Conservation (phyloP, 2,888 invertebrate genomes). For the Drosophila melanosoma region DNA sequence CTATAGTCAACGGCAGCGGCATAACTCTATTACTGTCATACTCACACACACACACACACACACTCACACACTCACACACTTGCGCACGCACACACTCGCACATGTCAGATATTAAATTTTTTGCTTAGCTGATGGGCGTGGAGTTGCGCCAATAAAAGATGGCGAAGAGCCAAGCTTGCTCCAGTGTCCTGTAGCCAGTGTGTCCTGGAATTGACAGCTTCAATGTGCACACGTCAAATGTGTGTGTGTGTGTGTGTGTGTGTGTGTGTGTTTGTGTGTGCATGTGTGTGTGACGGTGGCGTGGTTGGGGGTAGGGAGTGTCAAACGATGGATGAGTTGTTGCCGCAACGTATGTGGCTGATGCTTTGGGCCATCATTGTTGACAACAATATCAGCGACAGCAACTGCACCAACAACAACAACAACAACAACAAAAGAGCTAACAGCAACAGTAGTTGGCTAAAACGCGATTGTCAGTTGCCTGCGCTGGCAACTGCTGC, state of each 20-base stretch:
- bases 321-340: slow-evolving; percentile 69
- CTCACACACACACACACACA: slow-evolving; percentile 18
- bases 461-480: slow-evolving; percentile 41
- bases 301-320: slow-evolving; percentile 22
- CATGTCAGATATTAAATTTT: slow-evolving; percentile 68
- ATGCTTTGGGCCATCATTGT: slow-evolving; percentile 76
- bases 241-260: slow-evolving; percentile 2
- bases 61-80: slow-evolving; percentile 6
- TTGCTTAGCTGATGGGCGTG: slow-evolving; percentile 28
- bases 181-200: slow-evolving; percentile 25
- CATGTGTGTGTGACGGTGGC: background rate
- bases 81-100: slow-evolving; percentile 11
- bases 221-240: slow-evolving; percentile 44
- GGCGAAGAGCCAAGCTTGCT: slow-evolving; percentile 41
- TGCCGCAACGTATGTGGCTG: slow-evolving; percentile 76
- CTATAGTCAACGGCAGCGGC: slow-evolving; percentile 56
- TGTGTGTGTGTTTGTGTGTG: background rate
- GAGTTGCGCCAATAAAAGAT: slow-evolving; percentile 64
- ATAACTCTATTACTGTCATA: slow-evolving; percentile 70
- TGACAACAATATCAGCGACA: slow-evolving; percentile 77
- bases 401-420: slow-evolving; percentile 48
- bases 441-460: slow-evolving; percentile 34
- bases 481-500: slow-evolving; percentile 45
- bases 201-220: slow-evolving; percentile 59
- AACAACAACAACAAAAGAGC: slow-evolving; percentile 31